Evolutionary conservation across 2,888 invertebrate genomes (phyloP).

Genomic region (Eupithecia dodoneata): DNA sequence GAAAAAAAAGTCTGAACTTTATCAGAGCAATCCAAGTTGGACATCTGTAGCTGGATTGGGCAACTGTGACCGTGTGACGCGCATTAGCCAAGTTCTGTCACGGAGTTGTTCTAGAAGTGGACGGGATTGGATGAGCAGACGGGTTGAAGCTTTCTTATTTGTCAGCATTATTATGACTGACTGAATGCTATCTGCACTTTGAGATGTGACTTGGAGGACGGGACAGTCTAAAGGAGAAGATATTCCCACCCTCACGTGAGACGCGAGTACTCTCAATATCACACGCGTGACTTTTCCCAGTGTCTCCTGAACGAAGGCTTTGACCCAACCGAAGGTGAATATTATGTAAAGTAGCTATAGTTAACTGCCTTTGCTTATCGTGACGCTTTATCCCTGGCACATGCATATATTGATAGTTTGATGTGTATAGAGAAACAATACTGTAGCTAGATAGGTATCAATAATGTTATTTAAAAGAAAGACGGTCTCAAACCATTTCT

Average conservation of each 20-base stretch:
- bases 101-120: not conserved
- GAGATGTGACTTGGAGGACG: not conserved
- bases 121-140: not conserved
- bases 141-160: not conserved
- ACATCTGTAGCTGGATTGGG: slow-evolving; percentile 29
- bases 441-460: too few relatives aligned
- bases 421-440: too few relatives aligned
- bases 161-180: not conserved
- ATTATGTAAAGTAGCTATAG: not conserved
- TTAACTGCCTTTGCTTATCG: too few relatives aligned
- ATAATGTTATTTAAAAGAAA: not conserved
- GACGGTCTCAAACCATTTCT: not conserved
- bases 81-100: slow-evolving; percentile 16
- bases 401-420: too few relatives aligned
- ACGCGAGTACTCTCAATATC: too few relatives aligned
- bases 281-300: too few relatives aligned
- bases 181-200: not conserved
- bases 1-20: slow-evolving; percentile 51
- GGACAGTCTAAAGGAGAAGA: not conserved
- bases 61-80: slow-evolving; percentile 10
- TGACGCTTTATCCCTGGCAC: too few relatives aligned
- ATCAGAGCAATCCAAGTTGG: slow-evolving; percentile 66
- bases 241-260: too few relatives aligned
- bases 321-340: not conserved
- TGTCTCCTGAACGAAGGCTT: not conserved